These are phyloP conservation scores for Thecophora atra DNA, from an alignment of 2,888 invertebrate species.

Conservation along the genomic window DNA sequence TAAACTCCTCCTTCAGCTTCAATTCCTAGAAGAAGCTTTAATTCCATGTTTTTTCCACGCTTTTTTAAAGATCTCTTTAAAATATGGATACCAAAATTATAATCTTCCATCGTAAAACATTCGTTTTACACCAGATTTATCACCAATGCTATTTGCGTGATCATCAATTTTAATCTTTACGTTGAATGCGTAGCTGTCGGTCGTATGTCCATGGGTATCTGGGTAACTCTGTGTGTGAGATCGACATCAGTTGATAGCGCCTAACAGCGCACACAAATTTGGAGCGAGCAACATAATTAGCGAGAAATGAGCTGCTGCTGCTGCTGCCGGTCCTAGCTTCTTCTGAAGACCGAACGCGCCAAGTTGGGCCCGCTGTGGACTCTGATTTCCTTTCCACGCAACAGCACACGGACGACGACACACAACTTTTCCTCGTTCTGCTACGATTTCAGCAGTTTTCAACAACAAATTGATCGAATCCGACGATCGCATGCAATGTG, in stretches of 20 bases:
- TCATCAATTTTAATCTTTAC: neutral
- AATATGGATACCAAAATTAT: no score
- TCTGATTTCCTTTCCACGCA: no score
- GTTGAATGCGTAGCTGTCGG: neutral
- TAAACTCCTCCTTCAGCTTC: no score
- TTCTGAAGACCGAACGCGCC: neutral
- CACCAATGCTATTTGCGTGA: conserved; percentile 5
- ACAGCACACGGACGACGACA: neutral
- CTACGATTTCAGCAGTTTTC: conserved; percentile 11
- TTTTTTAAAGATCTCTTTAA: no score
- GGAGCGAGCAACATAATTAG: neutral
- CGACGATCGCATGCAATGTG: neutral
- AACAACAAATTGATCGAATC: neutral
- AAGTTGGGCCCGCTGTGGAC: no score
- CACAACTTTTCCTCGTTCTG: conserved; percentile 3
- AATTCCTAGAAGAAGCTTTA: no score
- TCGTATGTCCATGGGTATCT: neutral
- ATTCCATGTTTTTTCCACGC: no score
- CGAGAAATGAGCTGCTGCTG: conserved; percentile 8
- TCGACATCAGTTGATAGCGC: neutral
- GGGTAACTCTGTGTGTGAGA: neutral
- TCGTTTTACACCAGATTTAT: no score
- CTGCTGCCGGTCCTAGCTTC: neutral
- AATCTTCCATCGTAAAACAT: no score
- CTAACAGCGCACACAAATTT: conserved; percentile 7